Base-by-base conservation (phyloP, 1,140 invertebrate genomes). In the Stratiolaelaps scimitus region DNA sequence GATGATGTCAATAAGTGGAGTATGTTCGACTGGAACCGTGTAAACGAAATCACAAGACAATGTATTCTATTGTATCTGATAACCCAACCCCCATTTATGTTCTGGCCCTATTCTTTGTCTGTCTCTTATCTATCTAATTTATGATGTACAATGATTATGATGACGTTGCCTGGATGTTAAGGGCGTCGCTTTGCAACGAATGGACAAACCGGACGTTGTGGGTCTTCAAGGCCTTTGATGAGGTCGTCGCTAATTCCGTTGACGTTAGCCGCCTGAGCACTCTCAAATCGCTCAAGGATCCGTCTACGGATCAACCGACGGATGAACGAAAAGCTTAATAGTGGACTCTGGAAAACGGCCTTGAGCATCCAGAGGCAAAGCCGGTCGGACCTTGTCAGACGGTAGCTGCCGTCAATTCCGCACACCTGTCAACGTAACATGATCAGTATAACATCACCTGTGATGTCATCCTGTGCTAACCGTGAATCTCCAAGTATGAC, bases 311-410 rank as follows among this genome's bases (percentile, higher is more conserved):
- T 60, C 15, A 60, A 10, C 15, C 23, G 34, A 29, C 53, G 17
- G 15, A 60, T 60, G 15, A 60, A 26, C 10, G 26, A 15, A 23
- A 20, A 60, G 2, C n/a, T 5, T 23, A 60, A 23, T 26, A 60
- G 17, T 29, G 26, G 23, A 17, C 53, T 34, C 10, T 23, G 26
- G 53, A 60, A 60, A 26, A 60, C 26, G 15, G 53, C 34, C 53
- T 26, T 60, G 15, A 60, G 53, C 1, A 60, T 26, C 53, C 53
- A 60, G 15, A 60, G 23, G 20, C 53, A 60, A 60, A 60, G 26
- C 15, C 53, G 53, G 53, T 60, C 53, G 15, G 26, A 15, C 2
- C 23, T 15, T 15, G 17, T 60, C 15, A 60, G 20, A 26, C 34
- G 17, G 4, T 26, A 34, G 20, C 34, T 34, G 23, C 34, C 26